Percentiles rank a stretch among this genome's conserved stretches.
Conservation (phyloP, 1,140 invertebrate genomes). For the Dryas iulia region DNA sequence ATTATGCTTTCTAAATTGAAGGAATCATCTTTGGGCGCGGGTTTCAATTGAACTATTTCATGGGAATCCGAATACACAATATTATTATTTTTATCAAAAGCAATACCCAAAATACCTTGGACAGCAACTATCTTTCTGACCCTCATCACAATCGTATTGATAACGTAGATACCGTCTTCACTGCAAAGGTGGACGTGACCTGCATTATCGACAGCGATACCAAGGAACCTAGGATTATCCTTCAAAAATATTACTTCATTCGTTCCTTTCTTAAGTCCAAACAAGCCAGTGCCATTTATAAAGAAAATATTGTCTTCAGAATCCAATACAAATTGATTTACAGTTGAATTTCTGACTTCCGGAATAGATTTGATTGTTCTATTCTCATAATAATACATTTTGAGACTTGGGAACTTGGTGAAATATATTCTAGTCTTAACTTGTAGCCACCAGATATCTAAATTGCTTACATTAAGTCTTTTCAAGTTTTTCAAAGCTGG, state of each 20-base stretch:
- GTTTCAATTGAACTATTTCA: conserved; percentile 47
- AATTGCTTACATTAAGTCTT: conserved; percentile 45
- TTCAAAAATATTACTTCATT: conserved; percentile 40
- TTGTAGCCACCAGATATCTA: conserved; percentile 69
- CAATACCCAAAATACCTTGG: conserved; percentile 54
- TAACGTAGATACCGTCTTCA: conserved; percentile 59
- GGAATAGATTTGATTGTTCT: conserved; percentile 38
- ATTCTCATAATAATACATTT: conserved; percentile 52
- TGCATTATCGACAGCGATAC: conserved; percentile 49
- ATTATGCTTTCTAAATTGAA: neutral
- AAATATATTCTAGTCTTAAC: conserved; percentile 57
- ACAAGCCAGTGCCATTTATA: conserved; percentile 62
- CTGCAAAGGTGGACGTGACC: conserved; percentile 54
- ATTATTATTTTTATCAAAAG: conserved; percentile 63
- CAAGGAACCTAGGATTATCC: conserved; percentile 53
- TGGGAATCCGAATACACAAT: conserved; percentile 64
- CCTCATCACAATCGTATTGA: conserved; percentile 53
- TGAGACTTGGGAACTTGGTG: conserved; percentile 61
- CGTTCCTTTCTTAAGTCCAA: conserved; percentile 45
- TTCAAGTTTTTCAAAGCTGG: conserved; percentile 39
- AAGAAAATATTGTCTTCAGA: conserved; percentile 55
- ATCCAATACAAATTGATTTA: conserved; percentile 67
- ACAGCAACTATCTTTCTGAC: conserved; percentile 52
- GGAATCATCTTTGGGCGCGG: conserved; percentile 10
- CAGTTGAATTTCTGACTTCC: conserved; percentile 33